Evolutionary conservation across 2,113 vertebrate genomes (phyloP), one percentile per base, ranked within the genome.

Genomic region (Lampris incognitus): DNA sequence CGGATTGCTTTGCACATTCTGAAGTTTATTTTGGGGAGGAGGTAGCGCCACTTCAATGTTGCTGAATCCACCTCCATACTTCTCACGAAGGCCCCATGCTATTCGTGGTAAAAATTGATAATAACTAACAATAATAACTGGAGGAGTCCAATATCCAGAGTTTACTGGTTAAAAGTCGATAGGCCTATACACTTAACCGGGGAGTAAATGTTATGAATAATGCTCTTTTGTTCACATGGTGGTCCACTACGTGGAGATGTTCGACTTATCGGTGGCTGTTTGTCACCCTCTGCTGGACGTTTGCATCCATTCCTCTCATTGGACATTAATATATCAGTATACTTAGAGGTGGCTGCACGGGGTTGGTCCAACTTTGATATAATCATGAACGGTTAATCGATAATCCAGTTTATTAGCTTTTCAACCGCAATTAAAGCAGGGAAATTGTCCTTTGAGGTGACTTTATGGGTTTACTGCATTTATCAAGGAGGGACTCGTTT

Each of bases 261-360:
- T 8, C 0, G 9, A 60, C 9, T 36, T 10, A 66, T 82, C 41
- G 60, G 66, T 82, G 56, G 72, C 41, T 24, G 44, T 81, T 66
- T 83, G 66, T 76, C 80, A 55, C 91, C 90, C 77, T 82, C 91
- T 91, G 37, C 72, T 89, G 91, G 88, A 63, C 60, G 41, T 58
- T 8, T 8, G 4, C 36, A 11, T 24, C 36, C n/a, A 61, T 10
- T 11, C 46, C 7, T 7, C 7, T 63, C 13, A 1, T 3, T 44
- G 24, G 1, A 63, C 11, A 13, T 7, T 36, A 11, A 3, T 9
- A 2, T 9, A 9, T 2, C n/a, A n/a, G n/a, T 55, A 36, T 1
- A 52, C 9, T 3, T 9, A 51, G 50, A 11, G 9, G 9, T n/a
- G n/a, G 11, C 13, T 54, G 52, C 2, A 54, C 5, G 52, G 50